Evolutionary conservation across 2,113 vertebrate species (phyloP).

Genomic region (Paratilapia polleni): DNA sequence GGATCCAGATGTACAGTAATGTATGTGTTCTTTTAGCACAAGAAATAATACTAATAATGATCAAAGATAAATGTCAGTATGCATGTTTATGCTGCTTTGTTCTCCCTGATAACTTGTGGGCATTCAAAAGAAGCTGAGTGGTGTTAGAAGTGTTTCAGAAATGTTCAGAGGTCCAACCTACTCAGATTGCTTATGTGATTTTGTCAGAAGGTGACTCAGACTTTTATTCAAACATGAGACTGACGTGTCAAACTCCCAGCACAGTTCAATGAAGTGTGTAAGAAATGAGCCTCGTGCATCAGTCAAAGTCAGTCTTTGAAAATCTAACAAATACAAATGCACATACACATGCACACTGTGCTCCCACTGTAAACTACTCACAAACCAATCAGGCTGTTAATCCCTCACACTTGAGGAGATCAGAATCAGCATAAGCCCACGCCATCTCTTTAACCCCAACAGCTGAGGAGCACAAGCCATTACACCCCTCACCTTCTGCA

Average conservation of each 20-base stretch:
- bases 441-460: conserved; percentile 25
- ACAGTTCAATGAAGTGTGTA: background rate
- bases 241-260: background rate
- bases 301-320: background rate
- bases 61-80: too few relatives aligned
- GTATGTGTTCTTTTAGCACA: too few relatives aligned
- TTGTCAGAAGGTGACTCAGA: conserved; percentile 5
- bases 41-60: background rate
- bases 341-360: background rate
- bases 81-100: too few relatives aligned
- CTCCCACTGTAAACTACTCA: background rate
- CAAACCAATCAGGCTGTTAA: background rate
- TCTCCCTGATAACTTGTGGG: background rate
- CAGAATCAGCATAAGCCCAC: background rate
- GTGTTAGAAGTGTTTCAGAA: background rate
- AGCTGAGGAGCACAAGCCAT: conserved; percentile 10
- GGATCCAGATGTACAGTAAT: too few relatives aligned
- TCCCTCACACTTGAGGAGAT: background rate
- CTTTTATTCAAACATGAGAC: background rate
- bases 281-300: background rate
- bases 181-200: background rate
- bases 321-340: background rate
- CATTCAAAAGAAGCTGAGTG: background rate
- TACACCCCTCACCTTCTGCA: background rate
- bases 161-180: background rate